Evolutionary conservation across 2,888 invertebrate genomes (phyloP), one percentile per base, ranked within the genome.

Genomic region (Philopedon plagiatum): DNA sequence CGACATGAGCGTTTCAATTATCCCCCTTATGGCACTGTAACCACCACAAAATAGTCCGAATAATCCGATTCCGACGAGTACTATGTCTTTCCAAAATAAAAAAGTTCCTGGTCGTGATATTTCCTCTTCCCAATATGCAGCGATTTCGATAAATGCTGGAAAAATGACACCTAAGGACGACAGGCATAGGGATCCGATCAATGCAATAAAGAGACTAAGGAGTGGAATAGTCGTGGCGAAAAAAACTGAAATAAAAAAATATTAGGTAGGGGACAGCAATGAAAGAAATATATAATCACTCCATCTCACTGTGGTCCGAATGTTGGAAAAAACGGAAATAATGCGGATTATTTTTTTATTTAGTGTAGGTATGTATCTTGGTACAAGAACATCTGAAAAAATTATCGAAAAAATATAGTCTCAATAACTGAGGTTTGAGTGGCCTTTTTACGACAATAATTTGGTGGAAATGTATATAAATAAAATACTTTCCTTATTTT

Each of bases 161-260:
- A 93, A 93, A 1, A 91, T 90, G 37, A 94, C 88, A 5, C 93
- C 93, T 54, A 93, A 85, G 1, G 91, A 91, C 2, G 93, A 92
- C 72, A 92, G 86, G 75, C 92, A 92, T 41, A 93, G 87, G 0
- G 93, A 92, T 29, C 94, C 93, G 73, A 93, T 91, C 51, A 94
- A 84, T 0, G 93, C 92, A 77, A 94, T 94, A 86, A 93, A 92
- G 3, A 93, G 86, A 39, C 91, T 92, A 69, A 94, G 86, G 68
- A 91, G 87, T 1, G 93, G 93, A 75, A 94, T 90, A 1, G 91
- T 86, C 60, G 91, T 88, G 2, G 93, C 91, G 79, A 95, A 82
- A 32, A 91, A 82, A 85, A 94, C 94, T 96, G 80, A 58, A 74
- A 75, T 21, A 3, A 44, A 51, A 34, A 37, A 37, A 34, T 37